phyloP scores from a whole-genome alignment of 2,113 vertebrate genomes.

The Naja naja region DNA sequence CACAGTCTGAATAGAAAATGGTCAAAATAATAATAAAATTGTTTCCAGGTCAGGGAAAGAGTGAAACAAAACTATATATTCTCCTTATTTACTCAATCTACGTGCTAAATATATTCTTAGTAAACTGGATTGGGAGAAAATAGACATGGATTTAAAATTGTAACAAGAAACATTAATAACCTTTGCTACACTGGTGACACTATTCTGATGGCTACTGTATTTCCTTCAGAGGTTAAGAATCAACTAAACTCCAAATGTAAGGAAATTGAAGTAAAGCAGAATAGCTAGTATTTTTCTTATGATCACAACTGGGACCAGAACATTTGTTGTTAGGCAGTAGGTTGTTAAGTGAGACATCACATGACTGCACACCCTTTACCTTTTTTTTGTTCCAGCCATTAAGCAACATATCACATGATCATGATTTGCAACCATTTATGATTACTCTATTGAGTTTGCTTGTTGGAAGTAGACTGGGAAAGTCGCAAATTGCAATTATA shows the following conservation, averaged over 20 bases:
- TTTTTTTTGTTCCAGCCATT: neutral
- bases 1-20: neutral
- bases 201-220: neutral
- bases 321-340: neutral
- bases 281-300: neutral
- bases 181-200: neutral
- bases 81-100: neutral
- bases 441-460: neutral
- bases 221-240: neutral
- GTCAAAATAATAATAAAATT: neutral
- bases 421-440: neutral
- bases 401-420: neutral
- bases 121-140: neutral
- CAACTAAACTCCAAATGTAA: neutral
- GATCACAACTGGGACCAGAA: neutral
- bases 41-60: neutral
- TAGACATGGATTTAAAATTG: neutral
- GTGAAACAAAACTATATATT: neutral
- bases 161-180: neutral
- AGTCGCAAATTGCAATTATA: neutral
- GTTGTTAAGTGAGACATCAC: neutral
- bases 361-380: neutral
- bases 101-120: neutral
- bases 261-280: neutral
- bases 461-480: neutral